phyloP scores from a whole-genome alignment of 2,113 vertebrate genomes.

The Zosterops japonicus region DNA sequence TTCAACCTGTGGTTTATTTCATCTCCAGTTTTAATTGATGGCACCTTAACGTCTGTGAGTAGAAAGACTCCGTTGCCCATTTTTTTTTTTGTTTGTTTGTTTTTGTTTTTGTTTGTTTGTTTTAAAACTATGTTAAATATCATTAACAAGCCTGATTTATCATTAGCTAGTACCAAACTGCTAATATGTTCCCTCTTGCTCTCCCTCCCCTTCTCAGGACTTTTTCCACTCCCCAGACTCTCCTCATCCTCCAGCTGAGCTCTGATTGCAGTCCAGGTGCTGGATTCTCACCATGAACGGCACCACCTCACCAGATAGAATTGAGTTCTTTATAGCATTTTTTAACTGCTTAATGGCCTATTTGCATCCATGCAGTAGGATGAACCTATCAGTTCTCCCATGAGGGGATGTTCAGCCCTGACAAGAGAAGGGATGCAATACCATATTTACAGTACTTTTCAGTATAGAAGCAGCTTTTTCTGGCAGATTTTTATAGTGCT shows the following conservation, averaged over 20 bases:
- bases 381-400: neutral
- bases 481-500: neutral
- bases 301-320: neutral
- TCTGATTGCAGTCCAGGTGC: neutral
- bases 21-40: neutral
- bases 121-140: neutral
- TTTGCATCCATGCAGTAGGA: neutral
- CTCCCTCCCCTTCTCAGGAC: neutral
- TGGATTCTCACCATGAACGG: neutral
- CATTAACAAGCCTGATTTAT: neutral
- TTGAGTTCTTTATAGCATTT: neutral
- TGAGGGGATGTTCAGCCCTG: neutral
- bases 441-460: too few relatives aligned
- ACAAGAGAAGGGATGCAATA: neutral
- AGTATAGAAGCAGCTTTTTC: neutral
- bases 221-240: neutral
- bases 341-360: neutral
- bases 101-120: too few relatives aligned
- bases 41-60: neutral
- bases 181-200: neutral
- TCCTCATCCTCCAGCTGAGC: neutral
- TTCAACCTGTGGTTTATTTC: neutral
- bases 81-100: neutral
- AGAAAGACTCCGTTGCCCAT: neutral
- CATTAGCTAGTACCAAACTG: neutral